Evolutionary conservation across 2,797 vertebrate genomes (phyloP).

Genomic region (Orestias chungarensis): DNA sequence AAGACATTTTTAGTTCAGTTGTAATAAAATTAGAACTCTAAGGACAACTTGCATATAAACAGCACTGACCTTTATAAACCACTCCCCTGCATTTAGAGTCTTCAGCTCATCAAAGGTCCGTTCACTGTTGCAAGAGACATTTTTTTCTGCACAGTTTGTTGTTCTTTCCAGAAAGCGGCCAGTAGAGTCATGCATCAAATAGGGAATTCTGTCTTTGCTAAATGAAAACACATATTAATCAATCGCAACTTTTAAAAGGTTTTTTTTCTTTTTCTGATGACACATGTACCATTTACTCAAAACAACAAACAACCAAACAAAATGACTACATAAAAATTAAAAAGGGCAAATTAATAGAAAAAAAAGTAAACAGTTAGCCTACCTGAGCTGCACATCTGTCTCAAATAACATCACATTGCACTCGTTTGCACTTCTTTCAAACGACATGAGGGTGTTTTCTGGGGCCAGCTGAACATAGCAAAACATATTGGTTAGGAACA

Average conservation of each 20-base stretch:
- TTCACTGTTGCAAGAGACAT: slow-evolving; percentile 76
- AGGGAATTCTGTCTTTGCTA: slow-evolving; percentile 86
- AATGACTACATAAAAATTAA: not conserved
- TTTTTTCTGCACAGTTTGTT: slow-evolving; percentile 79
- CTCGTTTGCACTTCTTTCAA: slow-evolving; percentile 76
- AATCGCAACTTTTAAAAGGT: not conserved
- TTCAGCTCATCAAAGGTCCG: slow-evolving; percentile 83
- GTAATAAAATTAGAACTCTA: not conserved
- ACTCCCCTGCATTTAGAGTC: slow-evolving; percentile 88
- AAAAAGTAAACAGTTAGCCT: slow-evolving; percentile 25
- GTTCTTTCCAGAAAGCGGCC: slow-evolving; percentile 83
- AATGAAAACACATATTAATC: slow-evolving; percentile 1
- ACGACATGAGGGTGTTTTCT: slow-evolving; percentile 96
- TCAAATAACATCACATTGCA: slow-evolving; percentile 88
- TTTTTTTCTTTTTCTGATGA: not conserved
- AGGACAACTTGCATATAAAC: not conserved
- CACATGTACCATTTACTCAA: not conserved
- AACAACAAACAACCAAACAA: not conserved
- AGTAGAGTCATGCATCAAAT: slow-evolving; percentile 90
- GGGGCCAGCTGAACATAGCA: slow-evolving; percentile 86
- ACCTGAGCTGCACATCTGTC: slow-evolving; percentile 95
- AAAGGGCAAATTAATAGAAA: not conserved
- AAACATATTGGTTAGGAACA: slow-evolving; percentile 52
- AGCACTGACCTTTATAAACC: slow-evolving; percentile 89
- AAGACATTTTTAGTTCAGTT: not conserved